Evolutionary conservation across 2,113 vertebrate species (phyloP), one percentile per base, ranked within the genome.

Genomic region (Galeopterus variegatus): DNA sequence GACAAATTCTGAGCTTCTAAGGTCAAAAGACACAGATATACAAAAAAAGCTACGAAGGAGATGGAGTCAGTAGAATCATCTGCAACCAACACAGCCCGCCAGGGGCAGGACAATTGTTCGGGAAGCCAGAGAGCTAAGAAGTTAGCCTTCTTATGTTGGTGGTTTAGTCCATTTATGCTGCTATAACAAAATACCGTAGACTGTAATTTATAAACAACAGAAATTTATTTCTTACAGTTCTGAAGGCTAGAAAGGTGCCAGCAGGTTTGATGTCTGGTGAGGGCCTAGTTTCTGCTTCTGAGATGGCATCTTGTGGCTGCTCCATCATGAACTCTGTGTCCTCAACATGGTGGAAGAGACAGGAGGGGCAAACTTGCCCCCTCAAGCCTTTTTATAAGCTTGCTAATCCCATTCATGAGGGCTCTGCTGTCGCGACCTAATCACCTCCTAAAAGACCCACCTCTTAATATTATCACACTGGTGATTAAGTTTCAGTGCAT

Each of bases 61-160:
- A 31, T 4, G 13, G 19, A 23, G 26, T 85, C 62, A 52, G 60
- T 26, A 33, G 24, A 62, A 48, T 48, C 18, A 26, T 60, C 33
- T 36, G 36, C 26, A 60, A 6, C 24, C 36, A 67, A 23, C 65
- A 18, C 24, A 56, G 69, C 70, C 54, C 69, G 26, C 54, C 33
- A 19, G 52, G 50, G 24, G 64, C 41, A 54, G 65, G 21, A 18
- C 21, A 3, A 14, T 18, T 9, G 5, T 31, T 31, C 2, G 0
- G 62, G 64, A 73, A 60, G 80, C 65, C 58, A 73, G 64, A 54
- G 36, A 13, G 4, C 64, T 31, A 14, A 36, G 33, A 70, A 60
- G 52, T 14, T 23, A 45, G 13, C 19, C 62, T 65, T 41, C 48
- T 11, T 50, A 9, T 54, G 50, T 18, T 36, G 31, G 15, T 41